Evolutionary conservation across 2,113 vertebrate species (phyloP).

Genomic region (Chrysemys picta): DNA sequence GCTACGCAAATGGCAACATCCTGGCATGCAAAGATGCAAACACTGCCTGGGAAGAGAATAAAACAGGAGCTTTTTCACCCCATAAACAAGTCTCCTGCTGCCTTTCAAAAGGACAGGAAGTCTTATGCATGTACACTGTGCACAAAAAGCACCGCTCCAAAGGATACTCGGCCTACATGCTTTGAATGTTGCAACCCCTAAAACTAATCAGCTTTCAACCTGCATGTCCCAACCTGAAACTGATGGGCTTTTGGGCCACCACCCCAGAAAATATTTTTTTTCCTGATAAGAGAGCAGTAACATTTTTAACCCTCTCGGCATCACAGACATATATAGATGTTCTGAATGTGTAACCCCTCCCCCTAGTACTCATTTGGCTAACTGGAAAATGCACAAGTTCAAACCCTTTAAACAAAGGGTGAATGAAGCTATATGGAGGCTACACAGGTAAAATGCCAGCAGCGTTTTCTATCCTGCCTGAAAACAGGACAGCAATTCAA

Average conservation of each 20-base stretch:
- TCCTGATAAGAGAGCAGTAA: neutral
- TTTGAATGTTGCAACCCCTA: neutral
- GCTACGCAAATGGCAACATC: neutral
- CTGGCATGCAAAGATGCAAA: neutral
- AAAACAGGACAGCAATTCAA: neutral
- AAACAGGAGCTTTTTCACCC: neutral
- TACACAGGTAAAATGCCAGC: neutral
- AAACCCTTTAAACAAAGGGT: neutral
- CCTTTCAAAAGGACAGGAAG: neutral
- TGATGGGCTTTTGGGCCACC: neutral
- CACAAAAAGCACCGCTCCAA: neutral
- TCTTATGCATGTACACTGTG: neutral
- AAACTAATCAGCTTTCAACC: neutral
- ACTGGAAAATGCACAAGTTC: neutral
- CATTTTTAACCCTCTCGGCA: neutral
- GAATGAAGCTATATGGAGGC: neutral
- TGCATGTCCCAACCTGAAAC: neutral
- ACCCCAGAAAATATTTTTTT: conserved; percentile 10
- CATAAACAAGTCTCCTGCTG: rapidly evolving
- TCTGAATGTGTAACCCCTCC: rapidly evolving
- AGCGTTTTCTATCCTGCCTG: neutral
- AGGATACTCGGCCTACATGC: no score
- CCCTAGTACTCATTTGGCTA: neutral
- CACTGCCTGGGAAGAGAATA: rapidly evolving
- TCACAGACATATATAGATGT: neutral